Evolutionary conservation across 2,797 vertebrate species (phyloP).

Genomic region (Catamblyrhynchus diadema): DNA sequence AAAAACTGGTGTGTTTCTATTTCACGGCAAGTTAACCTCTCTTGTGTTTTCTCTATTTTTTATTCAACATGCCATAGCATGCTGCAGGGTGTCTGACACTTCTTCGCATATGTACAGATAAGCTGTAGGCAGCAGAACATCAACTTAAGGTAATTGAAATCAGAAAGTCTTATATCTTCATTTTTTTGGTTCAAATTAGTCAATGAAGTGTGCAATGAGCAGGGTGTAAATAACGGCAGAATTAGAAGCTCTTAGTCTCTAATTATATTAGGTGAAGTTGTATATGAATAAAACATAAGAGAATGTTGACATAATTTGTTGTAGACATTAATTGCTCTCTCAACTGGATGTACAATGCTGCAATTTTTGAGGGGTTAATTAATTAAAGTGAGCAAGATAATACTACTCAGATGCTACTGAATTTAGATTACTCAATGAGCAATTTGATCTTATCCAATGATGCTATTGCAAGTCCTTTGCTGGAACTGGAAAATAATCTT

Average conservation of each 20-base stretch:
- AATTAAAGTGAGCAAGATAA: slow-evolving; percentile 45
- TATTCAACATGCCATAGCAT: not conserved
- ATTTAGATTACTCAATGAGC: slow-evolving; percentile 16
- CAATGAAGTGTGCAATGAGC: slow-evolving; percentile 1
- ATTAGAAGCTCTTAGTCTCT: slow-evolving; percentile 53
- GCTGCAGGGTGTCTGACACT: not conserved
- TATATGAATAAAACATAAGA: slow-evolving; percentile 67
- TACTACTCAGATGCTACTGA: slow-evolving; percentile 11
- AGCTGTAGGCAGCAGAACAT: not conserved
- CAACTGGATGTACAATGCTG: slow-evolving; percentile 27
- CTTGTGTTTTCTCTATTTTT: not conserved
- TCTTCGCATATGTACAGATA: not conserved
- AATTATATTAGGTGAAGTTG: slow-evolving; percentile 61
- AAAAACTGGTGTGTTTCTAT: not conserved
- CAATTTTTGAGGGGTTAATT: slow-evolving; percentile 60
- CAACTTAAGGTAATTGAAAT: slow-evolving; percentile 12
- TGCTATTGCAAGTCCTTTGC: not conserved
- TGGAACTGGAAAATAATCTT: not conserved
- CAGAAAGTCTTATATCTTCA: not conserved
- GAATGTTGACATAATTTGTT: slow-evolving; percentile 65
- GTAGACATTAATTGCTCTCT: slow-evolving; percentile 52
- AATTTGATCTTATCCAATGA: slow-evolving; percentile 24
- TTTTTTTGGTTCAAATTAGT: slow-evolving; percentile 29
- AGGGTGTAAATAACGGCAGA: slow-evolving; percentile 27
- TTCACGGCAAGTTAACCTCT: not conserved